Base-by-base conservation (phyloP, 2,888 invertebrate genomes). In the Agonopterix arenella region DNA sequence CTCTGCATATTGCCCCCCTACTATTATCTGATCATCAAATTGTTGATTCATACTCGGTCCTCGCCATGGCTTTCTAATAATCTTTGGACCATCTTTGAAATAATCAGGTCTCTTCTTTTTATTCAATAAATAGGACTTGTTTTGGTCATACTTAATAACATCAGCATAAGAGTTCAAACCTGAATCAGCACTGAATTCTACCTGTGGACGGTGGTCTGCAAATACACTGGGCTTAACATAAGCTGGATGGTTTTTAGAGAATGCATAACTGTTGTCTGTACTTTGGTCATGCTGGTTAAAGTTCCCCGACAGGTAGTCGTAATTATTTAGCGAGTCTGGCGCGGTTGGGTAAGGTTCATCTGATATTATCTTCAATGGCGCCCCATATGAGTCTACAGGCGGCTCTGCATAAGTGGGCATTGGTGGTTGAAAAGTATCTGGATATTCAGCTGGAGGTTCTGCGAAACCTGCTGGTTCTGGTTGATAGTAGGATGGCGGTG, bases 1-100 rank as follows among this genome's bases (percentile, higher is more conserved):
- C 52, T 89, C 88, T 0, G 88, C 86, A 41, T 88, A 86, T 47
- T 76, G 74, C 0, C 86, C 86, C 8, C 86, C 86, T 0, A 85
- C 82, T 57, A 59, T 4, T 5, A 46, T 11, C n/a, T 49, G 44
- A 10, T 75, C 74, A 38, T 73, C 67, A 2, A 66, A 58, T 8
- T 54, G 51, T 8, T 70, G 68, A 7, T 50, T 52, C 8, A 50
- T 49, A 2, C 57, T 61, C 4, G 61, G 28, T 28, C 28, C 28
- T 40, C 62, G 74, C 73, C 73, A 75, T 2, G 73, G 67, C 7
- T 60, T 68, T 11, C 68, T 75, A 1, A 64, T 41, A 1, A 58
- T 49, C 54, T 72, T 70, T 7, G 58, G 45, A 41, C 51, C 58
- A 7, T 70, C 68, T 1, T 59, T 37, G 11, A 60, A 61, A 48